Conservation (phyloP, 2,888 invertebrate genomes). For the Kryphioiulus occultus region DNA sequence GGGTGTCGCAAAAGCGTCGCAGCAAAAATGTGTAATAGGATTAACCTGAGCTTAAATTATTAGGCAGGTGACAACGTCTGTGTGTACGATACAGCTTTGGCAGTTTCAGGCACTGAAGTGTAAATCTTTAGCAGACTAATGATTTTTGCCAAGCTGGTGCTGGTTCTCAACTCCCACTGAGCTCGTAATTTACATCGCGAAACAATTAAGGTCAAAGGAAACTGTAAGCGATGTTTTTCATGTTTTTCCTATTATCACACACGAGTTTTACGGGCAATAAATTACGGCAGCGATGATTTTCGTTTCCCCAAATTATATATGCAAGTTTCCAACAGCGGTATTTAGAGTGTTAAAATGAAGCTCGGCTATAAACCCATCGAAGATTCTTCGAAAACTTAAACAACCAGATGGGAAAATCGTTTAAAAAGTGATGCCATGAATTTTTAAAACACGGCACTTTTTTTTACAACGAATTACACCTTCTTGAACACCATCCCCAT, state of each 20-base stretch:
- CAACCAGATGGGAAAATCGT: conserved; percentile 9
- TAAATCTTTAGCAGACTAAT: not conserved
- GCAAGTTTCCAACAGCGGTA: conserved; percentile 17
- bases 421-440: not conserved
- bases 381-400: not conserved
- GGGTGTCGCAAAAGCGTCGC: not conserved
- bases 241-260: conserved; percentile 42
- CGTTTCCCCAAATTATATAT: conserved; percentile 21
- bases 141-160: conserved; percentile 24
- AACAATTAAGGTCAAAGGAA: conserved; percentile 44
- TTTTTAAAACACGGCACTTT: not conserved
- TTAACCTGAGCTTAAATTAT: not conserved
- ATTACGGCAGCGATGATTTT: conserved; percentile 26
- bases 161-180: conserved; percentile 15
- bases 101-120: not conserved
- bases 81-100: not conserved
- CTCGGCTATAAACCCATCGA: not conserved
- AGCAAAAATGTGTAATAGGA: not conserved
- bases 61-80: not conserved
- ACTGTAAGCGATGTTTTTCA: conserved; percentile 40
- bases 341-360: not conserved
- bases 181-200: conserved; percentile 41
- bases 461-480: not conserved
- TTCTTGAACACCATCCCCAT: not conserved
- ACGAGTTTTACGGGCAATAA: conserved; percentile 28